Base-by-base conservation (phyloP, 2,113 vertebrate genomes). In the Neotragus pygmaeus region DNA sequence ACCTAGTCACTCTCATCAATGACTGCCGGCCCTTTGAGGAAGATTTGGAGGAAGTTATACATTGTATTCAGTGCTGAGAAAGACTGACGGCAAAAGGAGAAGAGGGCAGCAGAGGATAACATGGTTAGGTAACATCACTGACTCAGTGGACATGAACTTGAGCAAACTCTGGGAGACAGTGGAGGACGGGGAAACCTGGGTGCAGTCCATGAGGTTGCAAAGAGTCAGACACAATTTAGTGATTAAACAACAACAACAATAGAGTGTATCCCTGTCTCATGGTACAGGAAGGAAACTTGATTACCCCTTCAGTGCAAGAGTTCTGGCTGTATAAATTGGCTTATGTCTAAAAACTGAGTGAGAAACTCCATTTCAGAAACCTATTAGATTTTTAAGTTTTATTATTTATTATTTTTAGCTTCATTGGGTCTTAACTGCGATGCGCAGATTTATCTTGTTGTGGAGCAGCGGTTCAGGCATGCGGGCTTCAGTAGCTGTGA, bases 381-480 rank as follows among this genome's bases (percentile, higher is more conserved):
- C 10, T 70, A 9, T 70, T 70, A 70, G n/a, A 70, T 70, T 70
- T 70, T 70, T 12, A 1, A 39, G 23, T 70, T 70, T 70, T 70
- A 70, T 21, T 70, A 10, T 5, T 66, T n/a, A 11, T 23, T 70
- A 70, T 64, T 64, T 64, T 64, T 64, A 64, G 15, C 33, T n/a
- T 64, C 62, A 64, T 39, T 70, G 66, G 66, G 19, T 70, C 19
- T 70, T 70, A 39, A 23, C 33, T 70, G 66, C 1, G 1, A n/a
- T 23, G n/a, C 0, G 0, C 19, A 39, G 10, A 1, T 70, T 39
- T 70, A 9, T 39, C n/a, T 70, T 36, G 64, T 11, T 66, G 9
- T 9, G 0, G 66, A 70, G 66, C 66, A 39, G 33, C 10, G 4
- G n/a, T 70, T 70, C 66, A 70, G 66, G n/a, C n/a, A 3, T 70